Base-by-base conservation (phyloP, 2,888 invertebrate species). In the Dicycla oo region DNA sequence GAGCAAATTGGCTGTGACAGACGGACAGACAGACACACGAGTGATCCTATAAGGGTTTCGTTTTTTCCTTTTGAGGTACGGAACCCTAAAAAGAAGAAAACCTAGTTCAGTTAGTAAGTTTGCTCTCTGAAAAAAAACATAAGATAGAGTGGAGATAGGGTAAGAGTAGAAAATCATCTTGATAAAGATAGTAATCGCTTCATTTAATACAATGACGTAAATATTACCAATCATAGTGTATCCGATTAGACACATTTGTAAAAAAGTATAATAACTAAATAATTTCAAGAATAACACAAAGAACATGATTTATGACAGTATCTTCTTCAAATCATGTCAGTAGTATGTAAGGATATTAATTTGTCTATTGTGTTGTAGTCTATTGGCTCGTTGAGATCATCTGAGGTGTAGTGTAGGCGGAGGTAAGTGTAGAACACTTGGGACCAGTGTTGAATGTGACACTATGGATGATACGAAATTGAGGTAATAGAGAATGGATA, bases 301-400 rank as follows among this genome's bases (percentile, higher is more conserved):
- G 26, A 30, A 15, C 30, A 67, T 23, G 73, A 56, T 78, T 51
- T 58, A 51, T 20, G 51, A 30, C 49, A 64, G 6, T 60, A 76
- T 60, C 64, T 5, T 34, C 43, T 63, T 45, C 13, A 60, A 68
- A 63, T 51, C 58, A n/a, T 63, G 54, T 64, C 77, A 34, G 23
- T 53, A n/a, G 69, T 56, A 64, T 64, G 77, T 69, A 68, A 75
- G 62, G 77, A 78, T 64, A 78, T 76, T 81, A 76, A 78, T 78
- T 76, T 81, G 49, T 81, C 60, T 69, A 69, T 76, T 78, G 60
- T 76, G 64, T 69, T 49, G n/a, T 60, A 34, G 53, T 77, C 26
- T 80, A 57, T 53, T 62, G 77, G 40, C 40, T 64, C 47, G 76
- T 80, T 77, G 77, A 76, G 81, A 81, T 77, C 77, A 81, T 76